phyloP scores from a whole-genome alignment of 2,797 vertebrate genomes.

The Lacerta bilineata region DNA sequence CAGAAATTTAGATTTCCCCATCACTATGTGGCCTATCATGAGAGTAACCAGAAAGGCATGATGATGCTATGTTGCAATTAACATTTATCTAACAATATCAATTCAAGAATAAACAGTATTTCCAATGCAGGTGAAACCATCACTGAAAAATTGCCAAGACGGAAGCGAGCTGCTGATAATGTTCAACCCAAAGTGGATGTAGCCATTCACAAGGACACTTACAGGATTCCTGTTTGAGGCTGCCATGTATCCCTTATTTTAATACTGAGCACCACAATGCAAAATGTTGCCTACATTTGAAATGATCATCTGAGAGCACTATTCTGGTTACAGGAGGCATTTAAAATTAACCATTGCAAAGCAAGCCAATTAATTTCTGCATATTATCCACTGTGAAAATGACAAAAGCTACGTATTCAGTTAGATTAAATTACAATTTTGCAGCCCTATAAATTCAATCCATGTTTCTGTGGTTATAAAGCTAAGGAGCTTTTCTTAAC shows the following conservation, averaged over 20 bases:
- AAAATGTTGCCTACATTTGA: background rate
- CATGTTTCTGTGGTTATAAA: background rate
- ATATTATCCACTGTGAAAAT: fast-evolving
- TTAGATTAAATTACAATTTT: fast-evolving
- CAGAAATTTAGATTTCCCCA: too few species aligned
- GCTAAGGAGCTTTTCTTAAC: background rate
- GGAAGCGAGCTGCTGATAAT: background rate
- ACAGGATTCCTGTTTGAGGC: background rate
- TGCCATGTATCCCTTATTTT: background rate
- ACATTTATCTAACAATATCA: background rate
- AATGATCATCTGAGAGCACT: background rate
- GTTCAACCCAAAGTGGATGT: background rate
- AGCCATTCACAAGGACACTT: background rate
- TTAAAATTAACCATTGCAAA: background rate
- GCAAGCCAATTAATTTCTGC: background rate
- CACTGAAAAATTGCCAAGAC: background rate
- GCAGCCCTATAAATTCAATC: fast-evolving
- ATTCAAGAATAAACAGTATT: background rate
- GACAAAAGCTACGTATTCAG: background rate
- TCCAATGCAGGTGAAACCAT: background rate
- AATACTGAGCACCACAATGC: background rate
- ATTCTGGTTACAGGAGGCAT: background rate
- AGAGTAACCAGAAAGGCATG: background rate
- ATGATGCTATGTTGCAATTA: background rate
- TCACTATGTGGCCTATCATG: too few species aligned